Base-by-base conservation (phyloP, 2,888 invertebrate genomes). In the Agriopis aurantiaria region DNA sequence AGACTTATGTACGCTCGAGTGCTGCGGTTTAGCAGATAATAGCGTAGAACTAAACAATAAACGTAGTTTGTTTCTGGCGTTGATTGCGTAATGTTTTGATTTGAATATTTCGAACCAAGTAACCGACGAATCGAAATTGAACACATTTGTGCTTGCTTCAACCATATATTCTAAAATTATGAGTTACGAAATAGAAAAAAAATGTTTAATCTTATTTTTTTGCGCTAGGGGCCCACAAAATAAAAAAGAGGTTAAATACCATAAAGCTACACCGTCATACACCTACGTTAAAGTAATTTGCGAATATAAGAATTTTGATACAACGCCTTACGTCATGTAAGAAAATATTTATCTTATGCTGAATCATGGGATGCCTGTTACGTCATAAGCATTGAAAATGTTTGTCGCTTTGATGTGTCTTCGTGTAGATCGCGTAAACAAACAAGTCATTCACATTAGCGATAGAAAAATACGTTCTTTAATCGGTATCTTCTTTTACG, bases 11-110 rank as follows among this genome's bases (percentile, higher is more conserved):
- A 59, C 59, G 45, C 17, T 41, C 40, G 59, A 49, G 63, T 63
- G 52, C 12, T 58, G 68, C 55, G 64, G 68, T 68, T 58, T 63
- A 52, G 57, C 52, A 63, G 62, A 63, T 52, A 62, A 57, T 56
- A 55, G 55, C 51, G 43, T 46, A 61, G 46, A 41, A 52, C 61
- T 61, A 52, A 49, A 51, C 48, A 61, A 52, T 63, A 17, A 45
- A 41, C 17, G n/a, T 52, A 45, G 17, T 49, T 55, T 7, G 40
- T 57, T 58, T 12, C 51, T 45, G 33, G 59, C 59, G 10, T 14
- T 52, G 65, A 10, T 58, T 58, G 46, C 58, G 58, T 58, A 58
- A 58, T 46, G n/a, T 12, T 46, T 57, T 5, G 9, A 8, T 57
- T 57, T 43, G 12, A 43, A 57, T 45, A 14, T n/a, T 14, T 7